Conservation (phyloP, 2,113 vertebrate species). For the Cololabis saira region DNA sequence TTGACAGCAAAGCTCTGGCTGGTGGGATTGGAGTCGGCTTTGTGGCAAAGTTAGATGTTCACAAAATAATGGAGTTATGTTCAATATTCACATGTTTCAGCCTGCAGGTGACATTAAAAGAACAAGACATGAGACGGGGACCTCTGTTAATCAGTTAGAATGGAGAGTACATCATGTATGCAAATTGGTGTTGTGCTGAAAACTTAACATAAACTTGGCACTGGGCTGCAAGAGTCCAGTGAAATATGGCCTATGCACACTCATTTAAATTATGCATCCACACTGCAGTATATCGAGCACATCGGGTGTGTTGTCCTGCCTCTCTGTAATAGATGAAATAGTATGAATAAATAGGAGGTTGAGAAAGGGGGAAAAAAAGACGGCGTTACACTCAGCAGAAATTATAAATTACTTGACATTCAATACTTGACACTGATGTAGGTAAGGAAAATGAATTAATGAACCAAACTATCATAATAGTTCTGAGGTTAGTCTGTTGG, state of each 20-base stretch:
- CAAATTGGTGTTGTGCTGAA: constrained; percentile 30
- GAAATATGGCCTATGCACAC: constrained; percentile 25
- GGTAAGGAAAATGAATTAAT: too few relatives aligned
- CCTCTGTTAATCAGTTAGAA: constrained; percentile 18
- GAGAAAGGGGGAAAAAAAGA: too few relatives aligned
- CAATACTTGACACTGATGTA: too few relatives aligned
- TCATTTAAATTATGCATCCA: constrained; percentile 30
- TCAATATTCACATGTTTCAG: constrained; percentile 9
- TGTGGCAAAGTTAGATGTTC: constrained; percentile 16
- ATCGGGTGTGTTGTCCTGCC: constrained; percentile 11
- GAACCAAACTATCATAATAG: too few relatives aligned
- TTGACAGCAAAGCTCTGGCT: constrained; percentile 39
- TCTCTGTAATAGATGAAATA: constrained; percentile 1
- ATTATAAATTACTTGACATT: too few relatives aligned
- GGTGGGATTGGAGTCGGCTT: constrained; percentile 31
- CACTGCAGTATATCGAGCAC: constrained; percentile 19
- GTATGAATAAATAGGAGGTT: background rate
- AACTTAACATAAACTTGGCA: constrained; percentile 45
- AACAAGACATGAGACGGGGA: background rate
- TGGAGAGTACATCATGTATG: constrained; percentile 27
- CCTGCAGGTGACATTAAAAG: constrained; percentile 44
- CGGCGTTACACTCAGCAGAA: too few relatives aligned
- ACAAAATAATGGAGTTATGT: constrained; percentile 1
- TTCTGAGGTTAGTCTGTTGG: too few relatives aligned
- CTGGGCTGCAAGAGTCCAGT: constrained; percentile 22